Evolutionary conservation across 1,140 invertebrate species (phyloP).

Genomic region (Anagrus nilaparvatae): DNA sequence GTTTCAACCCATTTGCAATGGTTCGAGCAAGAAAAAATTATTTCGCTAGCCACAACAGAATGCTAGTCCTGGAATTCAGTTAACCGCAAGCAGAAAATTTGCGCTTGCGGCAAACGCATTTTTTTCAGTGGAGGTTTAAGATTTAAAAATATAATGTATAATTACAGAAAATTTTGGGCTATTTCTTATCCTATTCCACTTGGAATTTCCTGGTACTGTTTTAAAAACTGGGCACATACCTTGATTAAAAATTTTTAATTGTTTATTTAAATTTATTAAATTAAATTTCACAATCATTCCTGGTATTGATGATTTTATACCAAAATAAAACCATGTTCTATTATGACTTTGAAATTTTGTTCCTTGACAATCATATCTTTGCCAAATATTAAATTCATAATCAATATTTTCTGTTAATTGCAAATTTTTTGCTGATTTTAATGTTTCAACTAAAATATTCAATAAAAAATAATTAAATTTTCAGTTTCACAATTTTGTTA

Average conservation of each 20-base stretch:
- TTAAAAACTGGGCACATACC: slow-evolving; percentile 79
- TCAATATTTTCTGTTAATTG: slow-evolving; percentile 50
- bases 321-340: slow-evolving; percentile 91
- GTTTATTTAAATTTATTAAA: slow-evolving; percentile 79
- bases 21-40: too few species aligned
- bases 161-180: slow-evolving; percentile 53
- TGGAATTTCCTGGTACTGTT: slow-evolving; percentile 54
- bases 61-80: too few species aligned
- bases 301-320: slow-evolving; percentile 50
- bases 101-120: too few species aligned
- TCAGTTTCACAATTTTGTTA: slow-evolving; percentile 4
- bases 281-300: slow-evolving; percentile 63
- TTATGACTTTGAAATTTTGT: slow-evolving; percentile 85
- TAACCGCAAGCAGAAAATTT: too few species aligned
- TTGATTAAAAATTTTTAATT: slow-evolving; percentile 83
- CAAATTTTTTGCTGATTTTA: too few species aligned
- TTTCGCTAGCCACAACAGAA: too few species aligned
- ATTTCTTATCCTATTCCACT: slow-evolving; percentile 73
- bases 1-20: too few species aligned
- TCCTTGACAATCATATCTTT: slow-evolving; percentile 76
- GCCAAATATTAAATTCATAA: slow-evolving; percentile 86
- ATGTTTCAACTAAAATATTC: too few species aligned
- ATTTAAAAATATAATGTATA: slow-evolving; percentile 5
- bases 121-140: too few species aligned
- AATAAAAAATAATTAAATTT: slow-evolving; percentile 1